phyloP scores from a whole-genome alignment of 2,888 invertebrate species.

The Periphyllus acericola region DNA sequence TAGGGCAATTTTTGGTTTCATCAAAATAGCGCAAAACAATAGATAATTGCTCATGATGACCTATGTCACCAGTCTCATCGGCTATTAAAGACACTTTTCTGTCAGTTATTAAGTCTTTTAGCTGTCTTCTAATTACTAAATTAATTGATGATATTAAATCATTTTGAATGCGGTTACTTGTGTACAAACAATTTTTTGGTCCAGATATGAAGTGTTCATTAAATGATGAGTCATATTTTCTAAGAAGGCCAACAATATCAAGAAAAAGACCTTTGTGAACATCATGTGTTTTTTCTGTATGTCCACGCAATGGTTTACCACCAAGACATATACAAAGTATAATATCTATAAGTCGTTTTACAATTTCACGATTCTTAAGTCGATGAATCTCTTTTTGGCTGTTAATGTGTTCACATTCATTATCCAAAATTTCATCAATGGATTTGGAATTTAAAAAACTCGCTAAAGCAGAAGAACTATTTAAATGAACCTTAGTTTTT shows the following conservation, averaged over 20 bases:
- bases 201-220: neutral
- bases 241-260: neutral
- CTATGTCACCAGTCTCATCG: slow-evolving; percentile 18
- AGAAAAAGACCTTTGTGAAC: neutral
- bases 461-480: neutral
- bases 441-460: too few species aligned
- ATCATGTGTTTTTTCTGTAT: slow-evolving; percentile 1
- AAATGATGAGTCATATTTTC: neutral
- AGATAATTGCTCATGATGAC: slow-evolving; percentile 25
- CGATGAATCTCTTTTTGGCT: neutral
- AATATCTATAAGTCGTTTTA: slow-evolving; percentile 3
- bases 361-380: neutral
- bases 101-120: neutral
- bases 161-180: slow-evolving; percentile 17
- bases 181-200: slow-evolving; percentile 13
- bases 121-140: slow-evolving; percentile 15
- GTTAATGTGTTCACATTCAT: neutral
- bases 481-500: neutral
- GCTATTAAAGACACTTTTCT: neutral
- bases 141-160: neutral
- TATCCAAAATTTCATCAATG: slow-evolving; percentile 3
- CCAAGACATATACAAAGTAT: neutral
- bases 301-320: slow-evolving; percentile 22
- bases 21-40: slow-evolving; percentile 20
- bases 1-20: neutral